A percentile compares a stretch with the other conserved stretches of the same genome.
Conservation (phyloP, 2,888 invertebrate species). For the Caenorhabditis macrosperma region DNA sequence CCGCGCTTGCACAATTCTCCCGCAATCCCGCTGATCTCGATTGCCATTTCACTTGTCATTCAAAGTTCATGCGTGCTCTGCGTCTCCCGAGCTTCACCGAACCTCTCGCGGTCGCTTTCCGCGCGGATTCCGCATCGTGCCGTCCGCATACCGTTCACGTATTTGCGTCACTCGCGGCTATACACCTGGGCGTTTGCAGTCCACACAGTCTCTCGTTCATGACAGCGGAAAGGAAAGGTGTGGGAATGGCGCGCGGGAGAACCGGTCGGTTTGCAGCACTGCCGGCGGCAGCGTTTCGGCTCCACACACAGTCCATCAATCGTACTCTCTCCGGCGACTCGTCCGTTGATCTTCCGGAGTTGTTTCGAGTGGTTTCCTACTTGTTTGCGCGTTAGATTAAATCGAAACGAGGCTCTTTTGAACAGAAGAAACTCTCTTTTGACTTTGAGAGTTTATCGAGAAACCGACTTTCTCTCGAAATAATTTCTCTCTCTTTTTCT, state of each 20-base stretch:
- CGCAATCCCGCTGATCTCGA: slow-evolving; percentile 1
- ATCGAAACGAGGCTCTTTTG: neutral
- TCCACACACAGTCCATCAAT: neutral
- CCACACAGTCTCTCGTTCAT: neutral
- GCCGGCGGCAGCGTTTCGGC: slow-evolving; percentile 7
- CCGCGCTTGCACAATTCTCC: neutral
- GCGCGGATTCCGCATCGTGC: slow-evolving; percentile 10
- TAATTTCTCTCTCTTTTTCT: neutral
- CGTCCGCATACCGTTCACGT: slow-evolving; percentile 30
- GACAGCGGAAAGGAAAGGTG: slow-evolving; percentile 13
- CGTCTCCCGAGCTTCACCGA: neutral
- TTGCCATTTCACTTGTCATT: slow-evolving; percentile 5
- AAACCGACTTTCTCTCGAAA: neutral
- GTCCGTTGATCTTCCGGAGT: neutral
- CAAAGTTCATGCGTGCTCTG: slow-evolving; percentile 33
- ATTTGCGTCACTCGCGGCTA: slow-evolving; percentile 37
- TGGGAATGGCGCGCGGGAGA: slow-evolving; percentile 3
- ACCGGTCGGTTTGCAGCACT: slow-evolving; percentile 27
- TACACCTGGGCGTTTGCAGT: neutral
- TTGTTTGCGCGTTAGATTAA: slow-evolving; percentile 14
- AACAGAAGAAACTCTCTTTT: neutral
- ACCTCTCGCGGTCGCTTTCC: slow-evolving; percentile 2
- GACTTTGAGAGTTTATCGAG: neutral
- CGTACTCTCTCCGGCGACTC: neutral
- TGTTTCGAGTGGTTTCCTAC: slow-evolving; percentile 1